Evolutionary conservation across 2,113 vertebrate species (phyloP), one percentile per base, ranked within the genome.

Genomic region (Ovis canadensis): DNA sequence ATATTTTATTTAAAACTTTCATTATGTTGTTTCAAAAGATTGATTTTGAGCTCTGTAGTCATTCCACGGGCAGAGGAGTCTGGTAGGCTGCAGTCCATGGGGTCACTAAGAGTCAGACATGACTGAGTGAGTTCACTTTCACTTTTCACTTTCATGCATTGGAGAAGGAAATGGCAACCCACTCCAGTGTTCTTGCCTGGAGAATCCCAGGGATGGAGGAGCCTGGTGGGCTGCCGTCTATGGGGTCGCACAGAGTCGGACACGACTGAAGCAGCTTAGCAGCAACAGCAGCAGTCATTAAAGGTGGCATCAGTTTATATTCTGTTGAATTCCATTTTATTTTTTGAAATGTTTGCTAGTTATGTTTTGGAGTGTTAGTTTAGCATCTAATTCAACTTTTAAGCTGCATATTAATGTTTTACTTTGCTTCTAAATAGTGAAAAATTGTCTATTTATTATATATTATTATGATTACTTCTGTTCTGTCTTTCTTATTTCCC

Each of bases 321-420:
- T 88, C 67, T 81, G 14, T 86, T 78, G 27, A 77, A 88, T 83
- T 97, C 15, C 64, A 52, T 81, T 97, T 67, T 64, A 48, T 43
- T 91, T 94, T 96, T 40, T 92, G 52, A 96, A 97, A 82, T 89
- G 71, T 29, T 82, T 83, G 13, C 40, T 88, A 83, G 19, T 33
- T 80, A n/a, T 27, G 1, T 64, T 91, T 97, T 77, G 43, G 5
- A 64, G 17, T 83, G 78, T 36, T 87, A 77, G 3, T 45, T 94
- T 93, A 94, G 33, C 2, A 52, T 43, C 36, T 67, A 60, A 31
- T 57, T 92, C 21, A 40, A n/a, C 12, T 81, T 96, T 92, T 64
- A 90, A 92, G 13, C 6, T 60, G 52, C 15, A 33, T 19, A n/a
- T 7, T 67, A 19, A 54, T 29, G 33, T 10, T 85, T 91, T 45